Evolutionary conservation across 2,113 vertebrate species (phyloP), one percentile per base, ranked within the genome.

Genomic region (Oxyruncus cristatus): DNA sequence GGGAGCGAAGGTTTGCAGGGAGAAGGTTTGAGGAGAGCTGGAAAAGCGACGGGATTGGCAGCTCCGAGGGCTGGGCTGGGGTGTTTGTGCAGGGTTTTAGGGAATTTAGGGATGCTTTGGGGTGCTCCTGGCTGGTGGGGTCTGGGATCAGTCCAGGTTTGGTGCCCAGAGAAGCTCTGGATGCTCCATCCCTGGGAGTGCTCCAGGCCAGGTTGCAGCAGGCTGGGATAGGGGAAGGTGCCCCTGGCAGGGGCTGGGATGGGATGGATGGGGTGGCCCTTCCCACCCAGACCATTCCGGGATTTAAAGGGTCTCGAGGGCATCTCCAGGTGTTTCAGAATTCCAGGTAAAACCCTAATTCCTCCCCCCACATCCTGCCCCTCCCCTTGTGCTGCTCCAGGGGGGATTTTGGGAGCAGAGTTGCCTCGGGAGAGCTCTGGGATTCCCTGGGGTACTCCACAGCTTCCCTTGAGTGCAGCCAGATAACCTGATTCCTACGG

Each of bases 201-300:
- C 0, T 30, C 70, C 6, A n/a, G 39, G 44, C 52, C 52, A 59
- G 61, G 52, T 0, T 67, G 70, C 70, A 61, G 53, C 62, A 14
- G 0, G 53, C 46, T 68, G 70, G 53, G 11, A 5, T 0, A 11
- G 33, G 35, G 35, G 49, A 1, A 56, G 30, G 35, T 80, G 58
- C 56, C 67, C 49, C 26, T 47, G 55, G 66, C 56, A 78, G 55
- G 13, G 61, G 73, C 8, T 70, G 65, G 55, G 0, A 28, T 10
- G 4, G 35, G 67, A 50, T 50, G 0, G 50, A 27, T 50, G 33
- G 27, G 3, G 50, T 32, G 6, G 42, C 49, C 14, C 49, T 50
- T 50, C 49, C 27, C 8, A 8, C 55, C 14, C 41, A 80, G 49
- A 49, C 35, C 27, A 10, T 14, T 50, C 50, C 50, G 27, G 14